These are phyloP conservation scores for Gambusia yucatana DNA, from an alignment of 2,797 vertebrate species.

Conservation along the genomic window DNA sequence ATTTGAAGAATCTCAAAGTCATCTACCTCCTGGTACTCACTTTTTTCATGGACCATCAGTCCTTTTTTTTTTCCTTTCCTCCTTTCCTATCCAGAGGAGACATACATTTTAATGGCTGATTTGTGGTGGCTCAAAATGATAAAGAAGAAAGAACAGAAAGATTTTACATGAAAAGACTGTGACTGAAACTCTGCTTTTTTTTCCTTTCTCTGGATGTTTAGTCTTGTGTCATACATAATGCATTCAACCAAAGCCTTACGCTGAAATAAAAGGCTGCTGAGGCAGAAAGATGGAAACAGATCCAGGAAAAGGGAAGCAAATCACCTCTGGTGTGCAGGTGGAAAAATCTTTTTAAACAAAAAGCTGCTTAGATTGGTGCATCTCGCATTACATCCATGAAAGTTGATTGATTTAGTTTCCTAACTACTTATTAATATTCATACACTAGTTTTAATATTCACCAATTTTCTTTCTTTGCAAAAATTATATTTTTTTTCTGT, in stretches of 20 bases:
- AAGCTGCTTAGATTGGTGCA: not conserved
- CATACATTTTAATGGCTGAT: slow-evolving; percentile 63
- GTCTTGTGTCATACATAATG: slow-evolving; percentile 45
- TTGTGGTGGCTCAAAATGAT: slow-evolving; percentile 38
- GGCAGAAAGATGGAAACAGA: slow-evolving; percentile 23
- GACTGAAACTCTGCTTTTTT: slow-evolving; percentile 18
- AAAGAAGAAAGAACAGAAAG: slow-evolving; percentile 17
- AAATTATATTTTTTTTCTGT: not conserved
- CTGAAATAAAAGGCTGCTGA: slow-evolving; percentile 26
- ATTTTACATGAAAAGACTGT: slow-evolving; percentile 29
- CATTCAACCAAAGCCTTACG: slow-evolving; percentile 26
- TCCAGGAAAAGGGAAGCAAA: slow-evolving; percentile 9
- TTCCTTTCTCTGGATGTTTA: slow-evolving; percentile 19
- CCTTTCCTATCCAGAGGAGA: slow-evolving; percentile 43
- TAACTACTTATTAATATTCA: not conserved
- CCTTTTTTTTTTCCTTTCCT: slow-evolving; percentile 6
- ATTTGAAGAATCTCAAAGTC: slow-evolving; percentile 57
- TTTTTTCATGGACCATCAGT: slow-evolving; percentile 51
- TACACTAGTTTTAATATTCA: not conserved
- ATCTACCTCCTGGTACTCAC: slow-evolving; percentile 48
- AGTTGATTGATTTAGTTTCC: not conserved
- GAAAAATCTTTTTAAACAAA: not conserved
- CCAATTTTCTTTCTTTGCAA: not conserved
- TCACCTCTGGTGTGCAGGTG: not conserved
- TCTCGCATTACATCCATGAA: not conserved